Evolutionary conservation across 2,797 vertebrate genomes (phyloP), one percentile per base, ranked within the genome.

Genomic region (Euthynnus affinis): DNA sequence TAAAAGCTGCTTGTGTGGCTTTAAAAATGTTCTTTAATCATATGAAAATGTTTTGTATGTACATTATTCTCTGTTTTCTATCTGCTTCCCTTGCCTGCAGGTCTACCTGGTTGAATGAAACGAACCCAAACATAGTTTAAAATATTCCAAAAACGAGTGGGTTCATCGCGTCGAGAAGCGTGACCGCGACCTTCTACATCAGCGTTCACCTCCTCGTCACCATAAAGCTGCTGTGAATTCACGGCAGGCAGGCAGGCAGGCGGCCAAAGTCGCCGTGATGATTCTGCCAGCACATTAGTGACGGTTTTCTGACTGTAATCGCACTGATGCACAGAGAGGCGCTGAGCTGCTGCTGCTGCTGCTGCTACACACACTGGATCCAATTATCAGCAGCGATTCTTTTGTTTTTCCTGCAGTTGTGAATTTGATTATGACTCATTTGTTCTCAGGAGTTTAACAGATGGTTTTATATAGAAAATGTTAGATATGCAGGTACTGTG

Each of bases 141-240:
- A 57, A 32, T 29, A 57, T 32, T 57, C 17, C 27, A 57, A 18
- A 18, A 25, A n/a, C 13, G n/a, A 37, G 29, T 52, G 57, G 17
- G 48, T 61, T 60, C 22, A 51, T 60, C 32, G 17, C 20, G 48
- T 61, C 40, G 14, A 14, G 29, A 52, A 52, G 32, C 6, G 22
- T 61, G 10, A 61, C n/a, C 12, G 34, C 44, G 51, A 64, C 59
- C 51, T 46, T 73, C 59, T 37, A 63, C 59, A 42, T 23, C 58
- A 53, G 15, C 10, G 42, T 18, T 73, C 60, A 44, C 20, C 20
- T 73, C 51, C 56, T 58, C 51, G 34, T 25, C 20, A 27, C 46
- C 32, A 56, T 48, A 32, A 32, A 32, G 17, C 29, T 20, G 40
- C 51, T 34, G 51, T n/a, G 32, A 37, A 46, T 42, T 32, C 61